Base-by-base conservation (phyloP, 2,113 vertebrate species). In the Zosterops pallidus region DNA sequence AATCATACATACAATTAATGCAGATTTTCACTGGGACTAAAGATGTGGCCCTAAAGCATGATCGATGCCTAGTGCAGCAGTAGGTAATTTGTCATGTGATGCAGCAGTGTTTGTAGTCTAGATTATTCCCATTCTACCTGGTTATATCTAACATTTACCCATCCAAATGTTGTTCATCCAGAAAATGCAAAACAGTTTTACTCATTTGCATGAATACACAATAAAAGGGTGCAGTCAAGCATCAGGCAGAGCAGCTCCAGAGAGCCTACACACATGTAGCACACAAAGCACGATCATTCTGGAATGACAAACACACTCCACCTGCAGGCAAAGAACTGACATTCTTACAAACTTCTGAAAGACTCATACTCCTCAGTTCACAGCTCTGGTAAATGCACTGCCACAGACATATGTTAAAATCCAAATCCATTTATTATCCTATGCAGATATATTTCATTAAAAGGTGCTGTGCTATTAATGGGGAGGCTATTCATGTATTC, bases 401-500 rank as follows among this genome's bases (percentile, higher is more conserved):
- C 24, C 71, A 35, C 53, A 91, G 24, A 53, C 31, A 24, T 85
- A 72, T 4, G 26, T 85, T 65, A 60, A 87, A 89, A 93, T 77
- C 29, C 56, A 89, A 83, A 94, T 77, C 39, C 70, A 22, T 89
- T 82, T 82, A 71, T 92, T 80, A 29, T 74, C n/a, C 57, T 35
- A 28, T 19, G 25, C 28, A 63, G 21, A 42, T 2, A 37, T 13
- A 63, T 93, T 55, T 85, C 44, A 77, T 80, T 60, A 56, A 85
- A 84, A 92, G 35, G 15, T 81, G 15, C 9, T 85, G 26, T 95
- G 52, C 0, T 39, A 39, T 39, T 39, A 11, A 81, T 83, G 56
- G 93, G 83, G 60, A 4, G 14, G 26, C 5, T 95, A 57, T 95
- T 95, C 18, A 78, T 29, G 31, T 94, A 83, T 95, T 95, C 39